These are phyloP conservation scores for Eretmochelys imbricata DNA, from an alignment of 2,113 vertebrate species.

Conservation along the genomic window DNA sequence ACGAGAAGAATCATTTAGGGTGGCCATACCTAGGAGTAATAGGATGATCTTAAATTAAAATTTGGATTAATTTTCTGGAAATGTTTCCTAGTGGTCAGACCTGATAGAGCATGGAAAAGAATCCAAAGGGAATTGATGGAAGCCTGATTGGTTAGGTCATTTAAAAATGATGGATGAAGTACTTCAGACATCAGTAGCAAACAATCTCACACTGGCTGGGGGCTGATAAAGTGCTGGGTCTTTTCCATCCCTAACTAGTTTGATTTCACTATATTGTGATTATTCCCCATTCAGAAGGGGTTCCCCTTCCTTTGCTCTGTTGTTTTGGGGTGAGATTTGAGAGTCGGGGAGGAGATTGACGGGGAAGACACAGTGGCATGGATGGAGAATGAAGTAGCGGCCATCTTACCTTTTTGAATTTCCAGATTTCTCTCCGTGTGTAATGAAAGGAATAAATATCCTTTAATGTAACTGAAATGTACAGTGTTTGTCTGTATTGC, in stretches of 20 bases:
- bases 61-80: not conserved
- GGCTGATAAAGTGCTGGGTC: not conserved
- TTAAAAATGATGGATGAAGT: not conserved
- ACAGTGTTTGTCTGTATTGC: not conserved
- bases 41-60: not conserved
- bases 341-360: not conserved
- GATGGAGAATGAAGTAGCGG: not conserved
- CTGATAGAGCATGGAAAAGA: not conserved
- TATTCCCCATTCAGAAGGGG: not conserved
- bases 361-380: not conserved
- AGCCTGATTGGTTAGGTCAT: not conserved
- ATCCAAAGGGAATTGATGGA: not conserved
- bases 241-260: not conserved
- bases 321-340: not conserved
- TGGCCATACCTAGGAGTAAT: not conserved
- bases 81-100: not conserved
- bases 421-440: not conserved
- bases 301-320: not conserved
- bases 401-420: not conserved
- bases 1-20: rapidly evolving
- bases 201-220: rapidly evolving
- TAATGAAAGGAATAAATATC: not conserved
- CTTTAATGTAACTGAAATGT: not conserved
- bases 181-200: not conserved
- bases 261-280: not conserved